Evolutionary conservation across 2,113 vertebrate species (phyloP).

Genomic region (Silurus asotus): DNA sequence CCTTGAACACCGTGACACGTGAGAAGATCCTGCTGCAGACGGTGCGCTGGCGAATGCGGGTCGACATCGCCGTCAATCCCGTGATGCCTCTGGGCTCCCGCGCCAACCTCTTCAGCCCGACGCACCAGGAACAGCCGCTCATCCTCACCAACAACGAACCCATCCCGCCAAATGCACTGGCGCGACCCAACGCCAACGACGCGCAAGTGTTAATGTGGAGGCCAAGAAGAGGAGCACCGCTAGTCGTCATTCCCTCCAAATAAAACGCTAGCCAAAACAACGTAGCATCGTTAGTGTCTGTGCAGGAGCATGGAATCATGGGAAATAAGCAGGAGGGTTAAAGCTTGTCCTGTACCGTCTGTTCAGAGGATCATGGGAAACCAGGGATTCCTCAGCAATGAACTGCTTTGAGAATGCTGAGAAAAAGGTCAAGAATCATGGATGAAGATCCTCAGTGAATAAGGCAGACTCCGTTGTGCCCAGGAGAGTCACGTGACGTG

Average conservation of each 20-base stretch:
- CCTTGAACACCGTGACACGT: slow-evolving; percentile 85
- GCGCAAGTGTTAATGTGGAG: slow-evolving; percentile 92
- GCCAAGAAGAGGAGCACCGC: slow-evolving; percentile 81
- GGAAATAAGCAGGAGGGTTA: background rate
- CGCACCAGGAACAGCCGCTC: slow-evolving; percentile 87
- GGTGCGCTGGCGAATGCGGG: slow-evolving; percentile 87
- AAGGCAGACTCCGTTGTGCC: background rate
- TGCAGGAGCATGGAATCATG: background rate
- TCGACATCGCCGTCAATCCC: slow-evolving; percentile 86
- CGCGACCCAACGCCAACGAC: slow-evolving; percentile 87
- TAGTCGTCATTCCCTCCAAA: slow-evolving; percentile 87
- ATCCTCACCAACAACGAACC: slow-evolving; percentile 86
- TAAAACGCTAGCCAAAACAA: slow-evolving; percentile 56
- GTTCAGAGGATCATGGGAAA: slow-evolving; percentile 1
- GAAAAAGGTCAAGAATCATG: background rate
- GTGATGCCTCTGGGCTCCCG: slow-evolving; percentile 81
- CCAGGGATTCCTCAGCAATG: background rate
- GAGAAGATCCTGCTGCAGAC: slow-evolving; percentile 88
- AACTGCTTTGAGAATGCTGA: background rate
- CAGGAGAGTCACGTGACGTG: background rate
- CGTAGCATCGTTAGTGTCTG: background rate
- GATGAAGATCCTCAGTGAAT: background rate
- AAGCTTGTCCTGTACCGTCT: background rate
- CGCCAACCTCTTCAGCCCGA: slow-evolving; percentile 81
- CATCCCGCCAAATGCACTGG: slow-evolving; percentile 85